These are phyloP conservation scores for Apaloderma vittatum DNA, from an alignment of 2,113 vertebrate species.

Conservation along the genomic window DNA sequence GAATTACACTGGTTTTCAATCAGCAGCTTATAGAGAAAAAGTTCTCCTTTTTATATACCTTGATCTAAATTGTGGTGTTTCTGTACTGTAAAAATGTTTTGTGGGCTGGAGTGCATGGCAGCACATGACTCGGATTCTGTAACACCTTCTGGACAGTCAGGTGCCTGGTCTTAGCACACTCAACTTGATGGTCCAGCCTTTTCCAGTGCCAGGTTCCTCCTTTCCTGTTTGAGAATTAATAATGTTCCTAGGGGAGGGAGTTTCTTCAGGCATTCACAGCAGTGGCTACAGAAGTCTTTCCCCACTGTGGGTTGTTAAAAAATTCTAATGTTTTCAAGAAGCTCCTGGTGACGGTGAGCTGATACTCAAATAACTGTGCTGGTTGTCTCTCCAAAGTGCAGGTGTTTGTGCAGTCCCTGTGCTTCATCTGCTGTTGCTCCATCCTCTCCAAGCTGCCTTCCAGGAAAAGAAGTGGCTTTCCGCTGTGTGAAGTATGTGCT, in stretches of 20 bases:
- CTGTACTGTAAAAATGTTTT: background rate
- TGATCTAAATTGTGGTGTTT: background rate
- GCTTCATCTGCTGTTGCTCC: background rate
- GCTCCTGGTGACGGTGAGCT: background rate
- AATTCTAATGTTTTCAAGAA: background rate
- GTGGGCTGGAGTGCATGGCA: background rate
- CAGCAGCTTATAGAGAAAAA: background rate
- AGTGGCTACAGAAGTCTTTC: background rate
- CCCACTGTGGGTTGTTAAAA: background rate
- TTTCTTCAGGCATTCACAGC: background rate
- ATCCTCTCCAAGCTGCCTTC: background rate
- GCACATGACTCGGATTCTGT: rapidly evolving
- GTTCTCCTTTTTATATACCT: background rate
- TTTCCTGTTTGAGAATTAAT: background rate
- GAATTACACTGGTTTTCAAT: background rate
- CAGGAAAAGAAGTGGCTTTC: background rate
- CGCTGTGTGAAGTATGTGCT: background rate
- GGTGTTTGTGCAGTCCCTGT: background rate
- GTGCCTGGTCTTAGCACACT: background rate
- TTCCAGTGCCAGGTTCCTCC: rapidly evolving
- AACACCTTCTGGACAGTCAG: background rate
- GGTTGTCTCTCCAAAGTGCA: background rate
- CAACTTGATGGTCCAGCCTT: background rate
- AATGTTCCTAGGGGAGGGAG: background rate
- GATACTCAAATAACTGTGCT: background rate